Evolutionary conservation across 1,140 invertebrate species (phyloP).

Genomic region (Penaeus chinensis): DNA sequence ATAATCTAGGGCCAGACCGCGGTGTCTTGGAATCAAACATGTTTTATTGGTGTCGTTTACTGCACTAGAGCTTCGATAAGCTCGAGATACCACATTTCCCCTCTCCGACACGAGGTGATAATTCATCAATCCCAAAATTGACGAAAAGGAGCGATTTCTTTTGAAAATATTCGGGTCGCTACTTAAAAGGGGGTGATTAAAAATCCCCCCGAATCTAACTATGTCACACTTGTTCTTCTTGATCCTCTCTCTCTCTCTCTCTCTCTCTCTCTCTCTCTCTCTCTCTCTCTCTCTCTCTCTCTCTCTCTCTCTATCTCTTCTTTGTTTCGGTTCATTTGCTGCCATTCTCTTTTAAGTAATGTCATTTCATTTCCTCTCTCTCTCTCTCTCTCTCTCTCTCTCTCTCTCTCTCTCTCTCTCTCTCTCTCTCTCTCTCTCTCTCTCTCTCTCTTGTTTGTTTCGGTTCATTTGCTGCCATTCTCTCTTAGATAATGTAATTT

Average conservation of each 20-base stretch:
- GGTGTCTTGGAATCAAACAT: conserved; percentile 31
- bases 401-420: too few relatives aligned
- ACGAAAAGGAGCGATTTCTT: not conserved
- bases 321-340: too few relatives aligned
- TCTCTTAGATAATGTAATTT: too few relatives aligned
- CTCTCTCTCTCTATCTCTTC: not conserved
- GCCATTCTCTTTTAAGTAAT: too few relatives aligned
- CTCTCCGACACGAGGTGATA: conserved; percentile 13
- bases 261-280: not conserved
- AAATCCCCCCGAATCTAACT: not conserved
- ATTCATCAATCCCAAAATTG: conserved; percentile 23
- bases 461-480: too few relatives aligned
- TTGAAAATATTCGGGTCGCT: not conserved
- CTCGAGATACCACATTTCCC: conserved; percentile 34
- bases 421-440: too few relatives aligned
- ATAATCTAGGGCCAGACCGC: not conserved
- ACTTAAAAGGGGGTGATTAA: not conserved
- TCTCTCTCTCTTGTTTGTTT: too few relatives aligned
- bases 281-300: not conserved
- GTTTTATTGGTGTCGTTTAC: conserved; percentile 58
- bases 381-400: not conserved
- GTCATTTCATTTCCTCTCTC: too few relatives aligned
- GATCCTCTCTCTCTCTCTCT: not conserved
- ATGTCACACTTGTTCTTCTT: not conserved
- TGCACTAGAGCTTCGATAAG: conserved; percentile 37